Evolutionary conservation across 2,888 invertebrate species (phyloP), one percentile per base, ranked within the genome.

Genomic region (Bugulina stolonifera): DNA sequence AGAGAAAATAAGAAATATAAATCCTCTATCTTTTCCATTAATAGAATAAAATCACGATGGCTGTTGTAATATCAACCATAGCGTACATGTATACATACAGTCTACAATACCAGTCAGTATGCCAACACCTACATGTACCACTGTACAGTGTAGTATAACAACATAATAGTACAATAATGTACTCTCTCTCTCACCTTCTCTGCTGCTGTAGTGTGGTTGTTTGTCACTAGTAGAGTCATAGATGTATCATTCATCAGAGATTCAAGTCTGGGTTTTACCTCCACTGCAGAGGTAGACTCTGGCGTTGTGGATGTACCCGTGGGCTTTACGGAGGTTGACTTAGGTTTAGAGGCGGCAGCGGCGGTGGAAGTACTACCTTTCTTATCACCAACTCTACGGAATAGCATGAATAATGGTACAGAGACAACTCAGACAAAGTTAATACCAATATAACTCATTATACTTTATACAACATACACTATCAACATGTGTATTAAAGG

Each of bases 191-290:
- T 22, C 10, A 52, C 52, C 52, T 52, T 22, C 23, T 18, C n/a
- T 3, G 55, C 3, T 55, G 55, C 5, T 55, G 55, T 18, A 25
- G 22, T 23, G 10, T 55, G 3, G 64, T 32, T 34, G n/a, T 64
- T 64, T 14, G 64, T 27, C 5, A 2, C 14, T 32, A 64, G 34
- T 14, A 64, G 64, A 32, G 64, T 14, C 5, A 64, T 64, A 27
- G 64, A 64, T 25, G 64, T 64, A 34, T 64, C 64, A 64, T 64
- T 64, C 32, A 64, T 29, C 5, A 64, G 27, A 64, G 64, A 64
- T 5, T 25, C 32, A 3, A 64, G 27, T 27, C 32, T 64, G 2
- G 64, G 29, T 32, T 64, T 27, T 10, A 64, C 64, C n/a, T 64
- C 32, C 10, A 64, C 32, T 34, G 5, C 34, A 34, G 64, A 64